Percentiles rank a stretch among this genome's conserved stretches.
Conservation (phyloP, 2,113 vertebrate genomes). For the Hepsetus odoe region DNA sequence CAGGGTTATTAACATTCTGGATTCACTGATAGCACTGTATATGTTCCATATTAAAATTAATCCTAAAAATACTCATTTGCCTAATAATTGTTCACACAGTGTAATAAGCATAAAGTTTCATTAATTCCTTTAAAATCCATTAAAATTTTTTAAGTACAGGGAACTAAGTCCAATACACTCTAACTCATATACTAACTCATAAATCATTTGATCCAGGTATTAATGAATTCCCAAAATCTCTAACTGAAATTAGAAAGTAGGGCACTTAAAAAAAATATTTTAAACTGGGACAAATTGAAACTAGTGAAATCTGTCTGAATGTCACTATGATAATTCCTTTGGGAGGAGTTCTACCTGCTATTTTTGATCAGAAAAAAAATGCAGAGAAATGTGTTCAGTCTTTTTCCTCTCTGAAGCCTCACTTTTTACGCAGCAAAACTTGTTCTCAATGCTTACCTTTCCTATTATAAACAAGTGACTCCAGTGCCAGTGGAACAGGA, state of each 20-base stretch:
- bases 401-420: not conserved
- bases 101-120: no score
- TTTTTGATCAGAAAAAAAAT: conserved; percentile 19
- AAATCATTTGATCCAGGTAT: not conserved
- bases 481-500: not conserved
- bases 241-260: conserved; percentile 13
- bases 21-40: no score
- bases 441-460: not conserved
- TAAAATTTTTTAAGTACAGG: not conserved
- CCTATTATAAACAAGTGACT: not conserved
- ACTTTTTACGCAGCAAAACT: not conserved
- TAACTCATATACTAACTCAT: not conserved
- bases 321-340: not conserved
- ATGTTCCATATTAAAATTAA: no score
- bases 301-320: not conserved
- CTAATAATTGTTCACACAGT: no score
- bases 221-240: not conserved
- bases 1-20: no score
- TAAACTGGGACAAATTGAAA: not conserved
- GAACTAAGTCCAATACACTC: not conserved
- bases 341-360: conserved; percentile 21
- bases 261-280: not conserved
- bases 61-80: no score
- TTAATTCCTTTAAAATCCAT: no score
- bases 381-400: conserved; percentile 8